These are phyloP conservation scores for Dermochelys coriacea DNA, from an alignment of 2,797 vertebrate genomes.

Conservation along the genomic window DNA sequence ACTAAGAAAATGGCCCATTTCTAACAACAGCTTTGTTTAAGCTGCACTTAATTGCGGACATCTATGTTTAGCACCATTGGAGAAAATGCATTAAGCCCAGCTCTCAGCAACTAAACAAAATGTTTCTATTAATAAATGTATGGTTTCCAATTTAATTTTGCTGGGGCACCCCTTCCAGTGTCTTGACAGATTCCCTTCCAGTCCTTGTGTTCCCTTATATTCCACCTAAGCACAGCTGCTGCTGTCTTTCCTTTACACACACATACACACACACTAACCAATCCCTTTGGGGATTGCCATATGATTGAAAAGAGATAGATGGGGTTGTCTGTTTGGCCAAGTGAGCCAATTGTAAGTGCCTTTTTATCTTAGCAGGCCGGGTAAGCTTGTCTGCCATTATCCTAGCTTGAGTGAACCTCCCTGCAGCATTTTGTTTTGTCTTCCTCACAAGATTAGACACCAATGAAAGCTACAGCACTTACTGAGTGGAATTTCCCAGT, in stretches of 20 bases:
- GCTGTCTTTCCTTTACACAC: no score
- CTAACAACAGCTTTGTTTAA: not conserved
- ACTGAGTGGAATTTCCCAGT: constrained; percentile 1
- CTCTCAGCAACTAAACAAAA: not conserved
- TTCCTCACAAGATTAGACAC: not conserved
- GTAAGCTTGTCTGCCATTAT: not conserved
- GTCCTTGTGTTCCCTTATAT: not conserved
- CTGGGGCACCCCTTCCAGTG: not conserved
- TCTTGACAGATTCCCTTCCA: constrained; percentile 5
- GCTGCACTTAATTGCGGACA: no score
- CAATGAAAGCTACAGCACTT: constrained; percentile 35
- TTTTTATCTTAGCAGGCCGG: constrained; percentile 43
- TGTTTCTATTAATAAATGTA: not conserved
- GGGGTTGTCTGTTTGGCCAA: constrained; percentile 43
- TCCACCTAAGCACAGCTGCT: not conserved
- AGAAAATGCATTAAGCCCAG: not conserved
- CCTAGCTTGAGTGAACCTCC: not conserved
- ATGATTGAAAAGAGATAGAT: constrained; percentile 41
- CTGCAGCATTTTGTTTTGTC: not conserved
- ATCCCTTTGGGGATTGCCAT: constrained; percentile 5
- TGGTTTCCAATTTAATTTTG: constrained; percentile 27
- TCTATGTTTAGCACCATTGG: not conserved
- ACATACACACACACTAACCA: not conserved
- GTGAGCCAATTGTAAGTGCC: constrained; percentile 39
- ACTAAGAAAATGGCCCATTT: not conserved